phyloP scores from a whole-genome alignment of 2,113 vertebrate species.

The Oreochromis tanganicae region DNA sequence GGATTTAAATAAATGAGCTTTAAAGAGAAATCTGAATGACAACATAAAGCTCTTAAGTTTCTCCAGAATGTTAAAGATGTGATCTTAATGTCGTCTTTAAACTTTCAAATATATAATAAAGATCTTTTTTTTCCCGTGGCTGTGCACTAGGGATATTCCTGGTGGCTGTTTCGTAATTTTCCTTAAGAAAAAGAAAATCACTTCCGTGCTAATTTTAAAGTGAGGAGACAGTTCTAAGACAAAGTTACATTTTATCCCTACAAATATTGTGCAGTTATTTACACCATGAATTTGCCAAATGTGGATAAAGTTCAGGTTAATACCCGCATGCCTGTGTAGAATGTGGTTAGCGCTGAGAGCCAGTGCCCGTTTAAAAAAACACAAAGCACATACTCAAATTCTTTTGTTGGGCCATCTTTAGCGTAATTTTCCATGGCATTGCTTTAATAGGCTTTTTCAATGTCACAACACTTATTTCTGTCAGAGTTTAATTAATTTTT shows the following conservation, averaged over 20 bases:
- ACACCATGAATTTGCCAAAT: background rate
- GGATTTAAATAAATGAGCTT: background rate
- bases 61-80: background rate
- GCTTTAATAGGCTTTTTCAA: background rate
- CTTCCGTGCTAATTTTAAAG: background rate
- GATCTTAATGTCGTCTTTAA: background rate
- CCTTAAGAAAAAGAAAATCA: background rate
- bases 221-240: background rate
- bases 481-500: background rate
- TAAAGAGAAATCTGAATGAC: background rate
- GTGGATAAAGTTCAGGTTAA: background rate
- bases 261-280: background rate
- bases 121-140: background rate
- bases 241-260: background rate
- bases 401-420: background rate
- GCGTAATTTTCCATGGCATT: background rate
- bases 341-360: background rate
- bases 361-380: background rate
- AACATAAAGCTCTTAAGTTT: background rate
- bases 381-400: background rate
- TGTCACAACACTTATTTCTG: background rate
- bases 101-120: background rate
- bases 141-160: background rate
- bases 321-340: background rate
- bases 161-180: background rate